Evolutionary conservation across 2,888 invertebrate species (phyloP).

Genomic region (Epirrhoe tristata): DNA sequence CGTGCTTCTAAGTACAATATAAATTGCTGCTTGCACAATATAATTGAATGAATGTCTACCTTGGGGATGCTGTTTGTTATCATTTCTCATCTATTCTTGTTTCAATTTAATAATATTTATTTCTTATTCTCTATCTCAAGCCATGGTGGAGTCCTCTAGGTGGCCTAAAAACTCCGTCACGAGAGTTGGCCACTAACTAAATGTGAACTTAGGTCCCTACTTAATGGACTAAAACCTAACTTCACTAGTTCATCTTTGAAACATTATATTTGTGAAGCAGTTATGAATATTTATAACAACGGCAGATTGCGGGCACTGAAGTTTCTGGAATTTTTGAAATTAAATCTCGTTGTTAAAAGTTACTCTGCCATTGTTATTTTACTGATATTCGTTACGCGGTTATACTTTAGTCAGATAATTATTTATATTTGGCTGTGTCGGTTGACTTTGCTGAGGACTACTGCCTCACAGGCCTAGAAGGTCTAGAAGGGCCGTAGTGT

Average conservation of each 20-base stretch:
- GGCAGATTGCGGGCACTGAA: not conserved
- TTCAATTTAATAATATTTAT: too few relatives aligned
- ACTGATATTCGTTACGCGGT: not conserved
- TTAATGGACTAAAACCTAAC: not conserved
- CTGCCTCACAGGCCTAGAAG: not conserved
- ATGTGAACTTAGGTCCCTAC: not conserved
- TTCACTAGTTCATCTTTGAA: not conserved
- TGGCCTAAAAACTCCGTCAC: not conserved
- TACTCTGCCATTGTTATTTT: constrained; percentile 10
- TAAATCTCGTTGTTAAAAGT: constrained; percentile 20
- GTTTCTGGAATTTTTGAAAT: constrained; percentile 6
- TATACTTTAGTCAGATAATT: not conserved
- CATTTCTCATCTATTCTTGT: too few relatives aligned
- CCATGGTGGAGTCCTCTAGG: not conserved
- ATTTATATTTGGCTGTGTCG: not conserved
- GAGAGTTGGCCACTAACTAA: not conserved
- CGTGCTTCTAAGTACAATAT: too few relatives aligned
- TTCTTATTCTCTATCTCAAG: too few relatives aligned
- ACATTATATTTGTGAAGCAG: constrained; percentile 1
- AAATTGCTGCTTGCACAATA: too few relatives aligned
- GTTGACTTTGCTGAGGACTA: not conserved
- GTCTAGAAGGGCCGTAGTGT: too few relatives aligned
- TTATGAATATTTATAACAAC: constrained; percentile 5
- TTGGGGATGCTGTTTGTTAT: too few relatives aligned
- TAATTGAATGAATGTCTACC: too few relatives aligned